Evolutionary conservation across 2,797 vertebrate species (phyloP), one percentile per base, ranked within the genome.

Genomic region (Meda fulgida): DNA sequence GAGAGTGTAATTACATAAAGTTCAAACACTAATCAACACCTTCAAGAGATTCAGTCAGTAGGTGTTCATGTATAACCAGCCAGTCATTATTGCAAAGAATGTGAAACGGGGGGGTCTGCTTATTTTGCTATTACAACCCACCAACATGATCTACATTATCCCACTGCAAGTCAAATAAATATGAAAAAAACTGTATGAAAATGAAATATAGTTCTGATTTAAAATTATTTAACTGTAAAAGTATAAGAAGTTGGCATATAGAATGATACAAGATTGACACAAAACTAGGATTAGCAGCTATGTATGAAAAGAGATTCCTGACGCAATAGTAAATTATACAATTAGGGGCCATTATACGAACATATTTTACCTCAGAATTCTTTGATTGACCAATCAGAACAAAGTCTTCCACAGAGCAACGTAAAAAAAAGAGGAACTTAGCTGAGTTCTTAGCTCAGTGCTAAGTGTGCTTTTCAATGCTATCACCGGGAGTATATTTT

Each of bases 11-110:
- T 78, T 67, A 26, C 26, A 26, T 66, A 40, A 31, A 63, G 53
- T 18, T 73, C 55, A 75, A 73, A 83, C 71, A 77, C 21, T 66
- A 65, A 76, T 84, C 29, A 29, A 29, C 83, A 78, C 83, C 53
- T 72, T 72, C 36, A 80, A 43, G n/a, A 63, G 29, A 73, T 71
- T 80, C 84, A 85, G 51, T 58, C 36, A 79, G 38, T 43, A 21
- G 43, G 60, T 66, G 77, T 34, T 79, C 21, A 79, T 40, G 53
- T 60, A 60, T 23, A 60, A 14, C 36, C 53, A 78, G 75, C 23
- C 76, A 40, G 36, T 29, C 36, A 63, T 43, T 26, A 29, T 18
- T 8, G 4, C 36, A 78, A 40, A 55, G 16, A 34, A 55, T 55
- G 48, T 0, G 1, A 36, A 76, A 51, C 3, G 3, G 21, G n/a